These are phyloP conservation scores for Solenopsis fugax DNA, from an alignment of 1,140 invertebrate species.

Conservation along the genomic window DNA sequence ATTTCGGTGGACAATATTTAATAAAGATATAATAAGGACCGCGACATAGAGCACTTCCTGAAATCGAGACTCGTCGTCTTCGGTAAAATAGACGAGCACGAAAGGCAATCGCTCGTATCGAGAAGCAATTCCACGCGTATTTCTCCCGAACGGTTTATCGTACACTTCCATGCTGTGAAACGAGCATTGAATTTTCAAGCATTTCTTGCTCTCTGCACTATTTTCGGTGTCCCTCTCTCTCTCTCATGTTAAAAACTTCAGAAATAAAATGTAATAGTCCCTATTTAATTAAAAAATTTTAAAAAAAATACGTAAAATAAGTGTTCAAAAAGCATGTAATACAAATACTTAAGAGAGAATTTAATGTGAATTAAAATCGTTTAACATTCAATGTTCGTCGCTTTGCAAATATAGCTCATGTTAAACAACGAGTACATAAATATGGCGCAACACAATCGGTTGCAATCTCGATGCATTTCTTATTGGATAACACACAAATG, in stretches of 20 bases:
- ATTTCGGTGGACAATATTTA: not conserved
- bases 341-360: not conserved
- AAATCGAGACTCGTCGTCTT: slow-evolving; percentile 35
- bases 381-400: not conserved
- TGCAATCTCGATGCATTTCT: slow-evolving; percentile 29
- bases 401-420: not conserved
- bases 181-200: slow-evolving; percentile 52
- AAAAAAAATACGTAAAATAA: not conserved
- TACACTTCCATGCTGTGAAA: slow-evolving; percentile 41
- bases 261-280: slow-evolving; percentile 21
- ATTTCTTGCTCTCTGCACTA: slow-evolving; percentile 22
- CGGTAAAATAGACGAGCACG: slow-evolving; percentile 6
- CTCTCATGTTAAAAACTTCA: not conserved
- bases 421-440: slow-evolving; percentile 9
- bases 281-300: not conserved
- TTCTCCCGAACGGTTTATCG: slow-evolving; percentile 47
- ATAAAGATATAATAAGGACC: slow-evolving; percentile 1
- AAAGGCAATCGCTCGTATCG: slow-evolving; percentile 24
- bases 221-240: slow-evolving; percentile 12
- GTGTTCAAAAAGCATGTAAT: not conserved
- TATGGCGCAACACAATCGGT: slow-evolving; percentile 12
- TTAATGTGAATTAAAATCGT: not conserved
- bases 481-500: not conserved
- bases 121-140: slow-evolving; percentile 53
- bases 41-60: not conserved